A percentile compares a stretch with the other conserved stretches of the same genome.
Conservation (phyloP, 2,797 vertebrate species). For the Microhierax caerulescens region DNA sequence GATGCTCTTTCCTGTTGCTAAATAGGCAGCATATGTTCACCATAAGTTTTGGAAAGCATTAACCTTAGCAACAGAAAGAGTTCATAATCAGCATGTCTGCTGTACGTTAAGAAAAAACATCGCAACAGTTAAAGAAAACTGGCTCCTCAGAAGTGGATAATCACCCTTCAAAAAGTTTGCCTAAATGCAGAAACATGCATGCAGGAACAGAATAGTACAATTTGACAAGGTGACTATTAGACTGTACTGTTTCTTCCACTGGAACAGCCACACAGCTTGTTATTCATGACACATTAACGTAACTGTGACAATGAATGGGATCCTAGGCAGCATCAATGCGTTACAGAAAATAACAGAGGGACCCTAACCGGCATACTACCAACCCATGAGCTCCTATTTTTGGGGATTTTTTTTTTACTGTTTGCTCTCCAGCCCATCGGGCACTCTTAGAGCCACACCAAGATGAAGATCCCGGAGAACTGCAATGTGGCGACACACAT, state of each 20-base stretch:
- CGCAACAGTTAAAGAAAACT: neutral
- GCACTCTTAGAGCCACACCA: neutral
- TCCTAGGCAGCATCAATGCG: neutral
- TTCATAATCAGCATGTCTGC: neutral
- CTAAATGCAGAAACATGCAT: neutral
- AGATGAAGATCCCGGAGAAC: neutral
- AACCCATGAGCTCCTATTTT: accelerated
- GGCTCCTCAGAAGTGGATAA: neutral
- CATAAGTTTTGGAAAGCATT: neutral
- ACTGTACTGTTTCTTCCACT: neutral
- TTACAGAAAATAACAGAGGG: neutral
- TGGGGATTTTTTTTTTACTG: neutral
- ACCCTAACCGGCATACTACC: neutral
- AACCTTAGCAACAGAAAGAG: neutral
- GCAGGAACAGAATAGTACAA: neutral
- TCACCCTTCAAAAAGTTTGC: neutral
- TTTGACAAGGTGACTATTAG: neutral
- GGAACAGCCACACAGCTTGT: neutral
- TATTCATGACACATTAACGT: neutral
- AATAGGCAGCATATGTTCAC: neutral
- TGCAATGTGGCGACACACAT: neutral
- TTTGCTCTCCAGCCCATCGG: neutral
- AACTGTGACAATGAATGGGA: neutral
- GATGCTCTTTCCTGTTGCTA: neutral
- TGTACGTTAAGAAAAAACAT: neutral